These are phyloP conservation scores for Drosophila pandora DNA, from an alignment of 1,140 invertebrate species.

Conservation along the genomic window DNA sequence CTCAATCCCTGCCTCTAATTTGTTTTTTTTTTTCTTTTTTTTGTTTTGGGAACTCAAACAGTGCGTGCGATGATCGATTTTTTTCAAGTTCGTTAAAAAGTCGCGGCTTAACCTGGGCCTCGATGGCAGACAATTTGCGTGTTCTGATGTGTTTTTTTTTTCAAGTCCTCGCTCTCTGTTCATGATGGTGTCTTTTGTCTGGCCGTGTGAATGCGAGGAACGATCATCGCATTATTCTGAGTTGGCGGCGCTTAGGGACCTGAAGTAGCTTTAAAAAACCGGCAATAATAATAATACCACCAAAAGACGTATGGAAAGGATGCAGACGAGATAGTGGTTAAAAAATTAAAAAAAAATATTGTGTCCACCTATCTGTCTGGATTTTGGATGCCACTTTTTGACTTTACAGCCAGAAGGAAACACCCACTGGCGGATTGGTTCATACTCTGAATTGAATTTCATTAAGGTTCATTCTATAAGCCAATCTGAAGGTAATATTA, in stretches of 20 bases:
- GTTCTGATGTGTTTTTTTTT: slow-evolving; percentile 9
- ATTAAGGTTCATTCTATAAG: slow-evolving; percentile 79
- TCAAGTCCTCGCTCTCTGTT: background rate
- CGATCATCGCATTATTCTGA: slow-evolving; percentile 28
- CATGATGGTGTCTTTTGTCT: slow-evolving; percentile 35
- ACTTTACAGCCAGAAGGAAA: slow-evolving; percentile 78
- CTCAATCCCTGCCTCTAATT: slow-evolving; percentile 34
- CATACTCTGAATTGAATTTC: slow-evolving; percentile 72
- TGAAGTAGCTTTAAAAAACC: slow-evolving; percentile 30
- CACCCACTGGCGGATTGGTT: slow-evolving; percentile 70
- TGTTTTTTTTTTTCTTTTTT: slow-evolving; percentile 20
- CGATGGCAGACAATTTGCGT: slow-evolving; percentile 34
- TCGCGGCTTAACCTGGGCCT: slow-evolving; percentile 17
- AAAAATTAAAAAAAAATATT: slow-evolving; percentile 24
- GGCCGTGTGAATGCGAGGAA: slow-evolving; percentile 23
- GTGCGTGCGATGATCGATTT: slow-evolving; percentile 38
- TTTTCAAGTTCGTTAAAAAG: slow-evolving; percentile 12
- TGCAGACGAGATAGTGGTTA: slow-evolving; percentile 5
- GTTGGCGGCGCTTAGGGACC: slow-evolving; percentile 41
- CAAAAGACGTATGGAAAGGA: slow-evolving; percentile 36
- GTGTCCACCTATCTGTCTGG: slow-evolving; percentile 78
- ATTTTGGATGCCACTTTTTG: slow-evolving; percentile 76
- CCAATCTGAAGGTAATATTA: slow-evolving; percentile 37
- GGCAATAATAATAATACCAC: slow-evolving; percentile 68
- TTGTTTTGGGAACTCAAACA: slow-evolving; percentile 20